A percentile compares a stretch with the other conserved stretches of the same genome.
These are phyloP conservation scores for Acromyrmex echinatior DNA, from an alignment of 1,140 invertebrate genomes.

Conservation along the genomic window DNA sequence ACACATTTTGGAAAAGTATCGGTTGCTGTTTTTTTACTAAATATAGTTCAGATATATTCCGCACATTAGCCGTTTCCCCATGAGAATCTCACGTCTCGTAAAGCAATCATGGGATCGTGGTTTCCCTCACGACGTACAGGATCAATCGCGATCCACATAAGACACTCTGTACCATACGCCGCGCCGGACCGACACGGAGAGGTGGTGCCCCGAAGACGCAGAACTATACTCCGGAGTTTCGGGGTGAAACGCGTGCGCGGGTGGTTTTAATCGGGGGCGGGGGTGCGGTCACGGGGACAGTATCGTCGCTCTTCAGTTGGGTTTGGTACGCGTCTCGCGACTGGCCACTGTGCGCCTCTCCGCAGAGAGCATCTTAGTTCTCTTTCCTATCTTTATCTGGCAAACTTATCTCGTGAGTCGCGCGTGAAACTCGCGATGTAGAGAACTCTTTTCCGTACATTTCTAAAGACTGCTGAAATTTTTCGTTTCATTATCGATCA, in stretches of 20 bases:
- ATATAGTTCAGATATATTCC: background rate
- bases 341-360: conserved; percentile 67
- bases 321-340: conserved; percentile 84
- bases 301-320: conserved; percentile 82
- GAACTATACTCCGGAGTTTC: conserved; percentile 69
- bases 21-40: background rate
- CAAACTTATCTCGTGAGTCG: background rate
- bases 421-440: background rate
- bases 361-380: background rate
- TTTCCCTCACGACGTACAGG: background rate
- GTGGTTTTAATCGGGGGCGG: conserved; percentile 80
- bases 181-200: conserved; percentile 7
- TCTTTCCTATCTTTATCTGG: background rate
- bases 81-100: conserved; percentile 1
- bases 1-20: background rate
- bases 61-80: background rate
- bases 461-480: conserved; percentile 10
- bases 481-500: conserved; percentile 43
- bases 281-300: conserved; percentile 81
- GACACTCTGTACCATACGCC: background rate
- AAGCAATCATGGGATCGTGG: conserved; percentile 13
- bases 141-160: conserved; percentile 53
- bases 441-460: background rate
- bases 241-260: conserved; percentile 82
- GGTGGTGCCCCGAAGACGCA: conserved; percentile 63